These are phyloP conservation scores for Drosophila simulans DNA, from an alignment of 1,140 invertebrate species.

Conservation along the genomic window DNA sequence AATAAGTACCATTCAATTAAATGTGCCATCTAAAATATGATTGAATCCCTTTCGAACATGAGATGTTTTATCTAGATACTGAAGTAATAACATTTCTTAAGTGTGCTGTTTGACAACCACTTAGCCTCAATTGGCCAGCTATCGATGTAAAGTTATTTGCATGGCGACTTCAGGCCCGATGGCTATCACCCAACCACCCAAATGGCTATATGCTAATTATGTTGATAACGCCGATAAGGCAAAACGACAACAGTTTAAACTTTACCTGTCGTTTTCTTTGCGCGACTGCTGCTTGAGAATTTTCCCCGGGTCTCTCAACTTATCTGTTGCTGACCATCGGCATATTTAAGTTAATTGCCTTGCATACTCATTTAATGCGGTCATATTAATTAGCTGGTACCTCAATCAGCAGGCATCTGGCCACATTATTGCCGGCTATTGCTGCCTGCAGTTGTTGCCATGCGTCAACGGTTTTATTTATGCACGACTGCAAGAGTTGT, in stretches of 20 bases:
- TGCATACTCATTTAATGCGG: slow-evolving; percentile 75
- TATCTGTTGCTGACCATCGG: slow-evolving; percentile 58
- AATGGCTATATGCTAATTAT: slow-evolving; percentile 58
- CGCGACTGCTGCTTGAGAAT: slow-evolving; percentile 35
- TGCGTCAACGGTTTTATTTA: slow-evolving; percentile 70
- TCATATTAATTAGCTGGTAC: slow-evolving; percentile 68
- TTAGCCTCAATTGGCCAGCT: slow-evolving; percentile 19
- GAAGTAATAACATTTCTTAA: not conserved
- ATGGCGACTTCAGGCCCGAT: not conserved
- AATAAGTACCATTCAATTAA: not conserved
- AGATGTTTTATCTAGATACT: not conserved
- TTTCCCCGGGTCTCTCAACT: slow-evolving; percentile 17
- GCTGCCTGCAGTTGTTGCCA: slow-evolving; percentile 25
- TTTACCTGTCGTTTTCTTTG: slow-evolving; percentile 40
- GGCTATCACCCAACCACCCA: not conserved
- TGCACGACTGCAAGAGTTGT: slow-evolving; percentile 74
- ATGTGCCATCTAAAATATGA: not conserved
- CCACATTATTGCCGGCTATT: slow-evolving; percentile 21
- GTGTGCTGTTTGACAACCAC: not conserved
- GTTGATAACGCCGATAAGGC: slow-evolving; percentile 31
- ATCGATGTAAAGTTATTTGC: slow-evolving; percentile 34
- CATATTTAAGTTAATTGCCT: slow-evolving; percentile 74
- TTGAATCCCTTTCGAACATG: not conserved
- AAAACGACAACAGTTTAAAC: slow-evolving; percentile 36
- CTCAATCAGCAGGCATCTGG: slow-evolving; percentile 49